Percentiles rank a stretch among this genome's conserved stretches.
Conservation (phyloP, 2,888 invertebrate genomes). For the Ecliptopera silaceata region DNA sequence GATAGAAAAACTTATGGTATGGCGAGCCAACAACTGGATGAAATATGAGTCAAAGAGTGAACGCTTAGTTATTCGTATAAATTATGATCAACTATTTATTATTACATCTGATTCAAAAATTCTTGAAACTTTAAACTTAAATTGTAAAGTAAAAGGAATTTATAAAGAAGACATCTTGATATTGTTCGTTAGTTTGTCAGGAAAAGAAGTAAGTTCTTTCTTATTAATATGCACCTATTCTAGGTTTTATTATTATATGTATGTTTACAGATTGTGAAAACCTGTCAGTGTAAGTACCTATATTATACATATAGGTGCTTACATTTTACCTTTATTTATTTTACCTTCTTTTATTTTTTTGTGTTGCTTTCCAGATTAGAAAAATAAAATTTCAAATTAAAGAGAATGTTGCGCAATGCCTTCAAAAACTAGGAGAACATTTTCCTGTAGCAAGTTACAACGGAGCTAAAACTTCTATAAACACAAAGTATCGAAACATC, state of each 20-base stretch:
- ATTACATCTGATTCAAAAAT: constrained; percentile 55
- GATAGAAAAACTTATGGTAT: constrained; percentile 65
- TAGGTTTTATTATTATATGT: no score
- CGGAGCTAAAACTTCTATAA: constrained; percentile 28
- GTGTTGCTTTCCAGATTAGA: constrained; percentile 56
- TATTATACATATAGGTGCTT: no score
- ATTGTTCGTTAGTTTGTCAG: constrained; percentile 47
- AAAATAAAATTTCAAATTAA: constrained; percentile 70
- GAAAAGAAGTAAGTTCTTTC: constrained; percentile 50
- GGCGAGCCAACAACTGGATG: constrained; percentile 57
- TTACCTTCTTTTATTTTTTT: no score
- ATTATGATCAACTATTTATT: constrained; percentile 63
- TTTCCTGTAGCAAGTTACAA: constrained; percentile 58
- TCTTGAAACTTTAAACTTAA: constrained; percentile 62
- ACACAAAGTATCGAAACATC: constrained; percentile 51
- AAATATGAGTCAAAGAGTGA: constrained; percentile 47
- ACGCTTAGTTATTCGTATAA: constrained; percentile 47
- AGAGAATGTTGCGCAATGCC: constrained; percentile 43
- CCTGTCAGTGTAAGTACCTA: no score
- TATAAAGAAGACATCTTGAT: constrained; percentile 65
- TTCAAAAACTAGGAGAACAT: constrained; percentile 50
- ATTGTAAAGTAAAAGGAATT: constrained; percentile 64
- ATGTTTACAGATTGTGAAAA: no score
- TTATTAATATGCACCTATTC: no score
- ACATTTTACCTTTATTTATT: no score